A percentile compares a stretch with the other conserved stretches of the same genome.
phyloP scores from a whole-genome alignment of 2,797 vertebrate species.

The Spinus olivaceus region DNA sequence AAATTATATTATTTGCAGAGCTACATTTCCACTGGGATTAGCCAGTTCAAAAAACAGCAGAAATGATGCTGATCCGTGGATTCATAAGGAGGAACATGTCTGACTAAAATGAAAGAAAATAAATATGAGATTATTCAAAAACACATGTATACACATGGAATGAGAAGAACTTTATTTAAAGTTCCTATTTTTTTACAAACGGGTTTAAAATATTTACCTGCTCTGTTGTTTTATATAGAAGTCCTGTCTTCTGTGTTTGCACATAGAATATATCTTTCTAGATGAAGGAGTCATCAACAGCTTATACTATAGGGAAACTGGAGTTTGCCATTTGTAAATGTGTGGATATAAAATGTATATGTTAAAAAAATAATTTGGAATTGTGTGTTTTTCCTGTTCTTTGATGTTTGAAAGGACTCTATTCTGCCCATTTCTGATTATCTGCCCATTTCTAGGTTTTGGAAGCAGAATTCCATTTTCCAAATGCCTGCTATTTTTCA shows the following conservation, averaged over 20 bases:
- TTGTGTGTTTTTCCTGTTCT: neutral
- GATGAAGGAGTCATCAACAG: neutral
- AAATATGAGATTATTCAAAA: neutral
- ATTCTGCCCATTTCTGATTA: neutral
- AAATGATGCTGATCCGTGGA: neutral
- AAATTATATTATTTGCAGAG: neutral
- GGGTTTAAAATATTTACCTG: neutral
- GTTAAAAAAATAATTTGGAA: neutral
- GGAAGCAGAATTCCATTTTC: neutral
- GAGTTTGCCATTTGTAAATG: neutral
- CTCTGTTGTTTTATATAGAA: neutral
- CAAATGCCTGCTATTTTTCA: neutral
- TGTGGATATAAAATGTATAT: neutral
- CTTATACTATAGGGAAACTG: neutral
- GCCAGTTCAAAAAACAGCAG: neutral
- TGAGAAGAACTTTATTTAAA: neutral
- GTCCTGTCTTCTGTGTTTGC: neutral
- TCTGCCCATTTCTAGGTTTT: neutral
- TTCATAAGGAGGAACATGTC: neutral
- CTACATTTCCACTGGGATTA: neutral
- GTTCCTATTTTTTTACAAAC: neutral
- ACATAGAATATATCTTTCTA: neutral
- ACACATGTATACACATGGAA: neutral
- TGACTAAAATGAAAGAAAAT: neutral
- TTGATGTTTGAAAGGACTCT: neutral